A percentile compares a stretch with the other conserved stretches of the same genome.
Conservation (phyloP, 2,888 invertebrate genomes). For the Chaetogeoica ovagalla region DNA sequence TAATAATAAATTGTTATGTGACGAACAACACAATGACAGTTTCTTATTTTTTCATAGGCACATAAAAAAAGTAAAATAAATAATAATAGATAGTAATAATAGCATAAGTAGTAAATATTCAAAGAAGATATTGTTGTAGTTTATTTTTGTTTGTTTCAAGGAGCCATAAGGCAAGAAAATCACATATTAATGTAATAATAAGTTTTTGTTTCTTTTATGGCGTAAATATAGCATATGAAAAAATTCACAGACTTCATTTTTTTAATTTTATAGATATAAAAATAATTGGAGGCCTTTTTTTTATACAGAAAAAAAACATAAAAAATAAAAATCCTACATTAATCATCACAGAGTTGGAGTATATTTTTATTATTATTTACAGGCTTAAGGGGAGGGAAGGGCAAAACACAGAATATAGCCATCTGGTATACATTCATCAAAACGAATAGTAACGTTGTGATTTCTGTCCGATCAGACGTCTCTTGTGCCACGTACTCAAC, state of each 20-base stretch:
- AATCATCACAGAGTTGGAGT: conserved; percentile 50
- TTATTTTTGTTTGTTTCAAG: too few relatives aligned
- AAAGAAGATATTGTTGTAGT: too few relatives aligned
- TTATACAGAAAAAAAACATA: conserved; percentile 18
- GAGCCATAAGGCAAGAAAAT: conserved; percentile 14
- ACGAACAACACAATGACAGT: too few relatives aligned
- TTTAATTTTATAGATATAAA: conserved; percentile 1
- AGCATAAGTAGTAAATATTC: too few relatives aligned
- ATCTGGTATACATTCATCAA: conserved; percentile 20
- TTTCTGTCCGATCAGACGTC: conserved; percentile 41
- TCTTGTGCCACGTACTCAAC: conserved; percentile 34
- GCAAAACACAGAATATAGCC: conserved; percentile 9
- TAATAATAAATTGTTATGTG: too few relatives aligned
- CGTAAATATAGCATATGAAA: conserved; percentile 11
- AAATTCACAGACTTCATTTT: conserved; percentile 41
- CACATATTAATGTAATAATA: conserved; percentile 4
- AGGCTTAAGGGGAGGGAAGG: conserved; percentile 9
- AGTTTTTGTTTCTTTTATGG: too few relatives aligned
- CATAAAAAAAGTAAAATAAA: too few relatives aligned
- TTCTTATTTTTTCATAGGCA: too few relatives aligned
- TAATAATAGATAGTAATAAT: too few relatives aligned
- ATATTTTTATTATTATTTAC: conserved; percentile 3
- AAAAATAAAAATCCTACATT: conserved; percentile 35
- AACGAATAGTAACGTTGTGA: conserved; percentile 44
- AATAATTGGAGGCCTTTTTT: conserved; percentile 42